Base-by-base conservation (phyloP, 2,797 vertebrate genomes). In the Hipposideros larvatus region DNA sequence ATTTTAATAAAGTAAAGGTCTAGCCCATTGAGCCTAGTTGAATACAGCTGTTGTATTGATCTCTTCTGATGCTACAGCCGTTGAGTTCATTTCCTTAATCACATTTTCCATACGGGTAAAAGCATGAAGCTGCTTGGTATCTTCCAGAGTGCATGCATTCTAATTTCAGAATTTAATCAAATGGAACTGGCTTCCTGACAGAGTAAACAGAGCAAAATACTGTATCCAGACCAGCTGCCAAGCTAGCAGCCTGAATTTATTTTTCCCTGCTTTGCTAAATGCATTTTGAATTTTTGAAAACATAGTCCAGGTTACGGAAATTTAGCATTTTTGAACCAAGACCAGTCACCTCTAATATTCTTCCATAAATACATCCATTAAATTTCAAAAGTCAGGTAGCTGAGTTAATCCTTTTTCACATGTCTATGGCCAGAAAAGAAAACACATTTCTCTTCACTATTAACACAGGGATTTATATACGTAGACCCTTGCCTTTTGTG, bases 161-260 rank as follows among this genome's bases (percentile, higher is more conserved):
- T 98, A 97, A 98, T 98, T 98, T 98, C 96, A 96, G 96, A 97
- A 97, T 97, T 97, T 98, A 98, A 98, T 98, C 97, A 97, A 97
- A 97, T 96, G 97, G 96, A 98, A 94, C 97, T 98, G 98, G 97
- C 98, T 98, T 96, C 80, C 95, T 98, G 96, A 97, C 97, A 97
- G 96, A 97, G 93, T 97, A 97, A 98, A 97, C 97, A 97, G 97
- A 98, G 95, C 97, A 98, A 96, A 97, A 97, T 98, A 98, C 97
- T 98, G 97, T 98, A 97, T 97, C 98, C 94, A 97, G 77, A 97
- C 91, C 97, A 97, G 96, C 97, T 97, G 98, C 94, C 97, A 97
- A 97, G 80, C 96, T 94, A 96, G 93, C 95, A 97, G 93, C 93
- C 95, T 93, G 95, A 90, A 97, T 98, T 97, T 97, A 97, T 97